Conservation (phyloP, 1,140 invertebrate species). For the Gryon sp. region DNA sequence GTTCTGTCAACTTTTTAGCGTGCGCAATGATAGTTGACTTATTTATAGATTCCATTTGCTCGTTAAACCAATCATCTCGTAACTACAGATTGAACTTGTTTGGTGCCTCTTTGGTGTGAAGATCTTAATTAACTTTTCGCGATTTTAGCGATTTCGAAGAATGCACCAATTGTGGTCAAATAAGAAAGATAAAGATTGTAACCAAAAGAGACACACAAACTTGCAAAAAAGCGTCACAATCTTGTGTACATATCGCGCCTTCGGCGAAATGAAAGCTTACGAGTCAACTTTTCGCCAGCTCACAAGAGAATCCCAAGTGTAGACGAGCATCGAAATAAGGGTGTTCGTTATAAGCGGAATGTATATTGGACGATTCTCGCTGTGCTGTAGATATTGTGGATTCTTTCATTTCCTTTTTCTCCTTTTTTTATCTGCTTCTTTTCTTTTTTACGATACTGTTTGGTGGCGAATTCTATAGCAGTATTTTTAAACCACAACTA, state of each 20-base stretch:
- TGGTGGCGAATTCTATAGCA: slow-evolving; percentile 14
- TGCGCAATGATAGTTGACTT: slow-evolving; percentile 44
- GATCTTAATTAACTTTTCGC: slow-evolving; percentile 61
- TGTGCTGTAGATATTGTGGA: slow-evolving; percentile 32
- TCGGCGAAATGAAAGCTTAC: slow-evolving; percentile 52
- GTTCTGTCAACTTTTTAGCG: slow-evolving; percentile 20
- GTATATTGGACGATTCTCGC: slow-evolving; percentile 53
- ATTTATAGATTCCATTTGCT: slow-evolving; percentile 44
- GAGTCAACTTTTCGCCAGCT: slow-evolving; percentile 58
- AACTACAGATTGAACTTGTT: slow-evolving; percentile 20
- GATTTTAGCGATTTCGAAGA: slow-evolving; percentile 53
- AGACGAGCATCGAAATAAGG: slow-evolving; percentile 49
- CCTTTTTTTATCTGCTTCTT: slow-evolving; percentile 36
- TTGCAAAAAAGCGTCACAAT: slow-evolving; percentile 50
- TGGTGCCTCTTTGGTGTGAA: slow-evolving; percentile 23
- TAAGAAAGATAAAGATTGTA: too few relatives aligned
- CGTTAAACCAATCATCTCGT: slow-evolving; percentile 53
- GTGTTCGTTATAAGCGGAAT: slow-evolving; percentile 50
- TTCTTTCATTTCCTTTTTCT: slow-evolving; percentile 56
- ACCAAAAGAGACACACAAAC: slow-evolving; percentile 10
- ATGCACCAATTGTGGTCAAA: slow-evolving; percentile 39
- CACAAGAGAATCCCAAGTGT: slow-evolving; percentile 35
- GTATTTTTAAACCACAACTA: slow-evolving; percentile 14
- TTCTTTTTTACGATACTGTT: slow-evolving; percentile 43
- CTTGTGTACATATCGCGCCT: slow-evolving; percentile 42